Conservation (phyloP, 2,888 invertebrate species). For the Epiblema foenella region DNA sequence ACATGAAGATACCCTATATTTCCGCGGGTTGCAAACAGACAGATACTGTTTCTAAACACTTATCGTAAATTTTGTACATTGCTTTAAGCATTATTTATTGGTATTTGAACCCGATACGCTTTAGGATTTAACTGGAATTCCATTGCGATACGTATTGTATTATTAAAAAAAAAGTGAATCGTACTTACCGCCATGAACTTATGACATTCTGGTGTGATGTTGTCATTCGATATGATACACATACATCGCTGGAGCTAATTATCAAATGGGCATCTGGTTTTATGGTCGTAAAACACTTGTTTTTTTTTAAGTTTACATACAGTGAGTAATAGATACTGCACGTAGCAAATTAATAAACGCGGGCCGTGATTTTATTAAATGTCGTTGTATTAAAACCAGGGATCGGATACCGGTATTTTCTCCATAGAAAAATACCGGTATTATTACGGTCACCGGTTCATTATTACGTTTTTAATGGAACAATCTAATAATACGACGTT, state of each 20-base stretch:
- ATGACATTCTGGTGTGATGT: constrained; percentile 3
- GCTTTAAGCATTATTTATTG: constrained; percentile 19
- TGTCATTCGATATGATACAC: constrained; percentile 10
- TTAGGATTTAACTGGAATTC: constrained; percentile 4
- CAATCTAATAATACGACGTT: too few species aligned
- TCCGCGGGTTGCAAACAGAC: not conserved
- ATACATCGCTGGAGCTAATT: constrained; percentile 7
- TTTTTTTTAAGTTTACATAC: not conserved
- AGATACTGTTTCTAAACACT: constrained; percentile 1
- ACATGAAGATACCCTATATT: not conserved
- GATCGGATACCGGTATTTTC: too few species aligned
- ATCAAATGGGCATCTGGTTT: constrained; percentile 36
- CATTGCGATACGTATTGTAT: not conserved
- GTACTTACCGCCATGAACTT: not conserved
- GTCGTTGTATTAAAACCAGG: not conserved
- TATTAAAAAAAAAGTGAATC: constrained; percentile 4
- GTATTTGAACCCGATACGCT: not conserved
- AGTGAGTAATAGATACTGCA: constrained; percentile 1
- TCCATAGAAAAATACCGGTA: too few species aligned
- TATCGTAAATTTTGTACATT: constrained; percentile 32
- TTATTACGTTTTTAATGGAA: too few species aligned
- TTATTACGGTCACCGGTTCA: too few species aligned
- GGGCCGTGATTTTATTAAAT: not conserved
- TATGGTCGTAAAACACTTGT: constrained; percentile 12
- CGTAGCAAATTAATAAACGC: not conserved